Evolutionary conservation across 2,888 invertebrate species (phyloP).

Genomic region (Ariolimax columbianus): DNA sequence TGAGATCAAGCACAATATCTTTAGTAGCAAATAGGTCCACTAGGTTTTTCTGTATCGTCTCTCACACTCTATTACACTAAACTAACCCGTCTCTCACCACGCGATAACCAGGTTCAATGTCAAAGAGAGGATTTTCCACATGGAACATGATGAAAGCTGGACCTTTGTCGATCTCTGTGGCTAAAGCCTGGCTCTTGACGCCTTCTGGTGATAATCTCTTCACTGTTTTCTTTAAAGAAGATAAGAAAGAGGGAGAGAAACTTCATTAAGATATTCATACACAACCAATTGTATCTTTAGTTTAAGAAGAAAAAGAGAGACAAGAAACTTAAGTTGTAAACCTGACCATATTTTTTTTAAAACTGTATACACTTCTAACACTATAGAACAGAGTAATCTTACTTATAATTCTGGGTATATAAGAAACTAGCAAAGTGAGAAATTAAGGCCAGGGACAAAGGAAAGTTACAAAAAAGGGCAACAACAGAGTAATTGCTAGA

Average conservation of each 20-base stretch:
- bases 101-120: constrained; percentile 30
- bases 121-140: constrained; percentile 43
- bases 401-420: no score
- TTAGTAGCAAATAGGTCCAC: neutral
- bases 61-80: neutral
- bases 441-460: no score
- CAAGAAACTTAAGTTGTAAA: no score
- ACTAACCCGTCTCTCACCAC: constrained; percentile 51
- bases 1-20: neutral
- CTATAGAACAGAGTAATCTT: no score
- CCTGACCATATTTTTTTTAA: no score
- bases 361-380: no score
- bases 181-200: constrained; percentile 85
- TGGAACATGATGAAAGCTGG: constrained; percentile 89
- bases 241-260: constrained; percentile 21
- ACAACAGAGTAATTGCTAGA: no score
- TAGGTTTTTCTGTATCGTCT: neutral
- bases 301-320: neutral
- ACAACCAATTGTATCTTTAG: neutral
- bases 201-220: constrained; percentile 85
- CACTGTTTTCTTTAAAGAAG: constrained; percentile 62
- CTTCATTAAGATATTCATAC: constrained; percentile 39
- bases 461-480: no score
- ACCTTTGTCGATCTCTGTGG: constrained; percentile 84
- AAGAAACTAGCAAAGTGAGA: no score